Evolutionary conservation across 1,140 invertebrate species (phyloP).

Genomic region (Calliphora vicina): DNA sequence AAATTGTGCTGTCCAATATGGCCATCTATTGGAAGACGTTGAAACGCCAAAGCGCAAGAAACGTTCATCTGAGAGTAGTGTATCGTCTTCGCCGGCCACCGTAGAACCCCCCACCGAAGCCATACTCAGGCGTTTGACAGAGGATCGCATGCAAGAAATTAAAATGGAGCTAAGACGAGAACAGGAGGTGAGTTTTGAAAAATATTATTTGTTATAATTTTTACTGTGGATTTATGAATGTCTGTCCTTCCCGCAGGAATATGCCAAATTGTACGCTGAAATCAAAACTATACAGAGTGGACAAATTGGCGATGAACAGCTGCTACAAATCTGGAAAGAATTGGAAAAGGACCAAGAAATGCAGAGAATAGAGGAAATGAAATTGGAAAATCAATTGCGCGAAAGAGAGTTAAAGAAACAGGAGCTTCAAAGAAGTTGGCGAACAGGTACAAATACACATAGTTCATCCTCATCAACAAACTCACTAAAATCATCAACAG

Average conservation of each 20-base stretch:
- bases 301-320: conserved; percentile 70
- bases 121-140: conserved; percentile 79
- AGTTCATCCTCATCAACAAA: conserved; percentile 21
- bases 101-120: conserved; percentile 76
- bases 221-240: too few relatives aligned
- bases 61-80: conserved; percentile 70
- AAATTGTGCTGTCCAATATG: conserved; percentile 90
- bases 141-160: conserved; percentile 81
- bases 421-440: conserved; percentile 68
- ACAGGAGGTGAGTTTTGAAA: conserved; percentile 62
- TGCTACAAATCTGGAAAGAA: conserved; percentile 75
- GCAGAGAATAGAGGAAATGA: conserved; percentile 71
- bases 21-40: conserved; percentile 80
- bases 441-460: conserved; percentile 53
- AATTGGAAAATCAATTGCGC: conserved; percentile 72
- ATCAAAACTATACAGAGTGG: conserved; percentile 65
- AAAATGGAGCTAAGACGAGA: conserved; percentile 74
- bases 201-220: too few relatives aligned
- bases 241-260: conserved; percentile 64
- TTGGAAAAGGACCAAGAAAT: conserved; percentile 77
- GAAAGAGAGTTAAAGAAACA: conserved; percentile 74
- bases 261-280: conserved; percentile 73
- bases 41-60: conserved; percentile 90
- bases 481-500: conserved; percentile 41
- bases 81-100: conserved; percentile 46